Conservation (phyloP, 1,140 invertebrate species). For the Pararge aegeria region DNA sequence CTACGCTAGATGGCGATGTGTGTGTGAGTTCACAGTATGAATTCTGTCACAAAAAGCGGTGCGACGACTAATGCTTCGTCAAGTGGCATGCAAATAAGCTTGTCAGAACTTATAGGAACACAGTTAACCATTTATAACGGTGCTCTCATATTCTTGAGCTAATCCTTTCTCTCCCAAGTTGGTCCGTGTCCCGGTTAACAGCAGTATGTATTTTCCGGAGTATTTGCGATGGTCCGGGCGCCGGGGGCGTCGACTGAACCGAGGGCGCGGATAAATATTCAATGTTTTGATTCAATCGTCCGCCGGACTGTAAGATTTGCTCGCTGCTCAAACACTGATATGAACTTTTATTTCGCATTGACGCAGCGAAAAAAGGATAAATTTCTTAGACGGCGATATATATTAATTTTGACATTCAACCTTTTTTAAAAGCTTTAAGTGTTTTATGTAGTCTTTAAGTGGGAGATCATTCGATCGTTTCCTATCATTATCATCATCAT, state of each 20-base stretch:
- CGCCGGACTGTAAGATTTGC: slow-evolving; percentile 10
- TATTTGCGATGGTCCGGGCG: slow-evolving; percentile 8
- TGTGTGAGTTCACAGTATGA: too few relatives aligned
- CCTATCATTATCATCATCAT: too few relatives aligned
- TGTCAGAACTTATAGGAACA: too few relatives aligned
- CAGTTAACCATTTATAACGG: too few relatives aligned
- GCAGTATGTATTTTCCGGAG: background rate
- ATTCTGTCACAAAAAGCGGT: too few relatives aligned
- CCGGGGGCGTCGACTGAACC: slow-evolving; percentile 44
- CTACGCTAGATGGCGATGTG: too few relatives aligned
- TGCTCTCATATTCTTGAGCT: background rate
- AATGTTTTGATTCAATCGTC: slow-evolving; percentile 68
- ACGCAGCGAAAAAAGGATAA: slow-evolving; percentile 4
- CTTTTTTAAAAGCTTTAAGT: too few relatives aligned
- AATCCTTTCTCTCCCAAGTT: background rate
- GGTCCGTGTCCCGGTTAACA: slow-evolving; percentile 7
- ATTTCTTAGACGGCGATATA: background rate
- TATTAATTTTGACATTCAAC: background rate
- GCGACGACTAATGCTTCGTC: too few relatives aligned
- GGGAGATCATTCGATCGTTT: too few relatives aligned
- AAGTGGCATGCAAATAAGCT: too few relatives aligned
- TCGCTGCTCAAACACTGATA: slow-evolving; percentile 22
- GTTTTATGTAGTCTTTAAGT: too few relatives aligned
- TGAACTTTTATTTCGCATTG: slow-evolving; percentile 16
- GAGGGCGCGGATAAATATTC: slow-evolving; percentile 60